Percentiles rank a stretch among this genome's conserved stretches.
Evolutionary conservation across 2,113 vertebrate genomes (phyloP).

Genomic region (Hippocampus comes): DNA sequence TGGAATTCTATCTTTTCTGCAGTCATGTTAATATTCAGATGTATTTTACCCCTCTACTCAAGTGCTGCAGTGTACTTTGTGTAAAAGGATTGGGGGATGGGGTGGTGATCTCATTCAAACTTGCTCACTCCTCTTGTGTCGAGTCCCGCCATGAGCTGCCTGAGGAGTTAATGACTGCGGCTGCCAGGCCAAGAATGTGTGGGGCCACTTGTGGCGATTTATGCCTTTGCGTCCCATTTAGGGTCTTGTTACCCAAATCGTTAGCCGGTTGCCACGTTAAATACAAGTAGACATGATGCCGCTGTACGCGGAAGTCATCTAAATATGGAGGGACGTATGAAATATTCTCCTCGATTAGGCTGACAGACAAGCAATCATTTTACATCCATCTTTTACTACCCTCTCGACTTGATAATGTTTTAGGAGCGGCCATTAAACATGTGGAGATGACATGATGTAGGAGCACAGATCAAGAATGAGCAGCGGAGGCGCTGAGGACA

Average conservation of each 20-base stretch:
- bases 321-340: conserved; percentile 23
- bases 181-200: conserved; percentile 45
- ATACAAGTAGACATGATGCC: neutral
- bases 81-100: conserved; percentile 19
- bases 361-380: conserved; percentile 27
- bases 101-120: conserved; percentile 24
- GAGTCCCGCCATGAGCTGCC: conserved; percentile 43
- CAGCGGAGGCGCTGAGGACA: conserved; percentile 13
- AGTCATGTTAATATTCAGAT: conserved; percentile 46
- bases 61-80: conserved; percentile 27
- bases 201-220: conserved; percentile 46
- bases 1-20: conserved; percentile 34
- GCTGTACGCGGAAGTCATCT: conserved; percentile 8
- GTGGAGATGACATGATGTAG: conserved; percentile 32
- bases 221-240: conserved; percentile 8
- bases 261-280: conserved; percentile 23
- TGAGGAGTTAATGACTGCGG: conserved; percentile 42
- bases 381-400: conserved; percentile 22
- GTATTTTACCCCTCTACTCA: neutral
- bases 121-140: conserved; percentile 34
- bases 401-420: conserved; percentile 37
- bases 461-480: conserved; percentile 24
- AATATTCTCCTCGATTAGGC: conserved; percentile 33
- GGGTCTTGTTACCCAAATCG: conserved; percentile 6
- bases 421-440: conserved; percentile 41